A percentile compares a stretch with the other conserved stretches of the same genome.
These are phyloP conservation scores for Sciurus carolinensis DNA, from an alignment of 2,797 vertebrate species.

Conservation along the genomic window DNA sequence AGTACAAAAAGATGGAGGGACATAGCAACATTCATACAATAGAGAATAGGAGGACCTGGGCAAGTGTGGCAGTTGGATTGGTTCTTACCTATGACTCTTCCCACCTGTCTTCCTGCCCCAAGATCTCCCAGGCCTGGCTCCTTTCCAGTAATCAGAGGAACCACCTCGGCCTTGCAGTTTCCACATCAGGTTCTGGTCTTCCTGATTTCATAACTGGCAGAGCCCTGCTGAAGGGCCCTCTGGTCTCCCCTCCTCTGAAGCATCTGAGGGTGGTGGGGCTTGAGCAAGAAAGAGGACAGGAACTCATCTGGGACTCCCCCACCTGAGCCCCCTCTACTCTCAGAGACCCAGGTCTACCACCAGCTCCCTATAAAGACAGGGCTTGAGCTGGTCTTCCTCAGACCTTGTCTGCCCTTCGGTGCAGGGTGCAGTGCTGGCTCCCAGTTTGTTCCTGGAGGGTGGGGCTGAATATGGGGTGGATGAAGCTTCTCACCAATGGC, in stretches of 20 bases:
- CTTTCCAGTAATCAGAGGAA: not conserved
- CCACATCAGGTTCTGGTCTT: not conserved
- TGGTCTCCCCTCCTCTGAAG: not conserved
- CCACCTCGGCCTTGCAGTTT: not conserved
- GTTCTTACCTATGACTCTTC: not conserved
- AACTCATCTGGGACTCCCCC: not conserved
- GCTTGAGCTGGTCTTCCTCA: not conserved
- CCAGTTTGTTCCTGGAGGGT: not conserved
- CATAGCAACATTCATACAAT: not conserved
- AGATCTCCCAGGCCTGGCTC: not conserved
- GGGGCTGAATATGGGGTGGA: not conserved
- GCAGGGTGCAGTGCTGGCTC: not conserved
- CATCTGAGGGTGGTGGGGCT: not conserved
- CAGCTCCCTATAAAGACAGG: not conserved
- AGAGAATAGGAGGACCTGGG: not conserved
- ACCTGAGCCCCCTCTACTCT: not conserved
- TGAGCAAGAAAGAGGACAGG: not conserved
- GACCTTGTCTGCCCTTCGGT: not conserved
- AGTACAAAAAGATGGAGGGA: not conserved
- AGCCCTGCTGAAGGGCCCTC: not conserved
- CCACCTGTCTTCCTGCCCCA: not conserved
- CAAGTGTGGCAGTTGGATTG: not conserved
- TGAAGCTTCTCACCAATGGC: not conserved
- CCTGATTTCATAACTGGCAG: not conserved
- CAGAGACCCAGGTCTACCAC: not conserved